A percentile compares a stretch with the other conserved stretches of the same genome.
Evolutionary conservation across 2,888 invertebrate species (phyloP).

Genomic region (Pharmacophagus antenor): DNA sequence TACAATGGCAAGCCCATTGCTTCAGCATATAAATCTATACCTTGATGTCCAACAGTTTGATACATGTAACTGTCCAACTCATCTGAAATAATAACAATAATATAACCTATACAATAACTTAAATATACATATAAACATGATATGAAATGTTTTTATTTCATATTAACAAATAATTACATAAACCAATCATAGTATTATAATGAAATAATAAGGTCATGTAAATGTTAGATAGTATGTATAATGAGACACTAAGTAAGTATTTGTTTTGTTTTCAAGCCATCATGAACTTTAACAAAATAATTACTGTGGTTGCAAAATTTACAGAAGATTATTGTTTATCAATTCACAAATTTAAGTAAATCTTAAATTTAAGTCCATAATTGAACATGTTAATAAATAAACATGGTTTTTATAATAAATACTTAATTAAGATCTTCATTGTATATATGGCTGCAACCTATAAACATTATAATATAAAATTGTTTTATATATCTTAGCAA

Average conservation of each 20-base stretch:
- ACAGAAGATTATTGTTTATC: neutral
- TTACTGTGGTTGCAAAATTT: too few relatives aligned
- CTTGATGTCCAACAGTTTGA: slow-evolving; percentile 98
- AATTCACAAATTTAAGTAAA: neutral
- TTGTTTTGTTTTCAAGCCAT: too few relatives aligned
- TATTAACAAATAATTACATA: neutral
- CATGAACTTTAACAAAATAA: neutral
- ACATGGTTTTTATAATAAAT: neutral
- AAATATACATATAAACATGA: neutral
- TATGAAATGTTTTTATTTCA: too few relatives aligned
- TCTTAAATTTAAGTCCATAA: neutral
- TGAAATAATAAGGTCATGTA: too few relatives aligned
- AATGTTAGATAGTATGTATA: too few relatives aligned
- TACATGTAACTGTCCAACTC: slow-evolving; percentile 99
- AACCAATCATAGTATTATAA: too few relatives aligned
- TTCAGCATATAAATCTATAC: slow-evolving; percentile 93
- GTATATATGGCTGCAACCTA: too few relatives aligned
- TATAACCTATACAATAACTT: neutral
- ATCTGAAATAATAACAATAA: slow-evolving; percentile 73
- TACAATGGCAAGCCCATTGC: slow-evolving; percentile 97
- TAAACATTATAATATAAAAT: too few relatives aligned
- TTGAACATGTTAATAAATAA: neutral
- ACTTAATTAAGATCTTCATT: too few relatives aligned
- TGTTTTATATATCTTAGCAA: too few relatives aligned
- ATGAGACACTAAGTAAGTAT: too few relatives aligned